These are phyloP conservation scores for Gnathochromis pfefferi DNA, from an alignment of 2,113 vertebrate species.

Conservation along the genomic window DNA sequence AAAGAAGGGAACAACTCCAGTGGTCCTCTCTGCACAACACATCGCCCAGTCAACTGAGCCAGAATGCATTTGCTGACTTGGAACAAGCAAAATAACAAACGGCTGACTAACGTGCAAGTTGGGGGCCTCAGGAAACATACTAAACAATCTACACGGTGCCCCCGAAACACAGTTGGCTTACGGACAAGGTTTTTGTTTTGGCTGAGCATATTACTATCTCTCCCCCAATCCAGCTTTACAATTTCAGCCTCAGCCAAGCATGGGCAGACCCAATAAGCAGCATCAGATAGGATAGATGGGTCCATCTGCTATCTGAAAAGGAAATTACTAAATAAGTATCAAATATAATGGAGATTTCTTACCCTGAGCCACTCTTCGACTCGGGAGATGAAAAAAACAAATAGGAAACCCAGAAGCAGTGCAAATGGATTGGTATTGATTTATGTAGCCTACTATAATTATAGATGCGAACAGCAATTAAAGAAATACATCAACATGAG, in stretches of 20 bases:
- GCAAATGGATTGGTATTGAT: neutral
- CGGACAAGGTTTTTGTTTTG: neutral
- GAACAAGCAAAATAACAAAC: constrained; percentile 37
- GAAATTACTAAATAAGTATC: constrained; percentile 9
- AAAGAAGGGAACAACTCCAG: constrained; percentile 20
- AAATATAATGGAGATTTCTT: neutral
- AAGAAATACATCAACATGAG: neutral
- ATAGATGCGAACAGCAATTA: neutral
- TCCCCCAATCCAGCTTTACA: neutral
- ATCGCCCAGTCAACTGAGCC: constrained; percentile 1
- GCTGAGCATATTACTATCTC: neutral
- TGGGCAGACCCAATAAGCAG: neutral
- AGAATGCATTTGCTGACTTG: constrained; percentile 61
- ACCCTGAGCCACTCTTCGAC: neutral
- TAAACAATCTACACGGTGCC: constrained; percentile 24
- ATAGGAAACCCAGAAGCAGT: neutral
- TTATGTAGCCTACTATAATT: neutral
- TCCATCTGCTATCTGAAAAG: neutral
- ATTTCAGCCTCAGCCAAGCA: neutral
- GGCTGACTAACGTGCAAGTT: neutral
- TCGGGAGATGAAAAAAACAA: neutral
- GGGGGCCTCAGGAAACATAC: constrained; percentile 25
- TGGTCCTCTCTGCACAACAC: constrained; percentile 15
- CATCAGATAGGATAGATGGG: neutral
- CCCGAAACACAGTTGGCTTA: constrained; percentile 34